Evolutionary conservation across 1,140 invertebrate species (phyloP).

Genomic region (Drosophila miranda): DNA sequence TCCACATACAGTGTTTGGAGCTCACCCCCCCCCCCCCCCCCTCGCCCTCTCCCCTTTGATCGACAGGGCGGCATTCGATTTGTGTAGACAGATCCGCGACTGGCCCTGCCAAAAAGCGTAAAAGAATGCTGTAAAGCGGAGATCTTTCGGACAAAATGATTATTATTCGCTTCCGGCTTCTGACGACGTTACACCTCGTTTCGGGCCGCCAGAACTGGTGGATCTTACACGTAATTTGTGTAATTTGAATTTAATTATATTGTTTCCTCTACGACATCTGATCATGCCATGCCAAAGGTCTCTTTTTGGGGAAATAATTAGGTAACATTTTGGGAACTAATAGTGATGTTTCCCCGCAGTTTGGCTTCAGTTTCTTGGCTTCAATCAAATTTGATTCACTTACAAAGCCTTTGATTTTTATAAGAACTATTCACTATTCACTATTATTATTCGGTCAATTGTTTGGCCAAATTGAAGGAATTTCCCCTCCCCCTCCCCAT

Average conservation of each 20-base stretch:
- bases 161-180: neutral
- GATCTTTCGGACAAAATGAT: neutral
- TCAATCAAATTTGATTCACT: neutral
- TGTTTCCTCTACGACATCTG: conserved; percentile 5
- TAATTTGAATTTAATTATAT: conserved; percentile 6
- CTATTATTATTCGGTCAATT: no score
- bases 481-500: neutral
- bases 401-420: neutral
- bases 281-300: conserved; percentile 3
- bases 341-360: no score
- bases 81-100: neutral
- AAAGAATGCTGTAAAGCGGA: neutral
- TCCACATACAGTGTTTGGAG: conserved; percentile 9
- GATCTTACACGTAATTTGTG: neutral
- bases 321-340: no score
- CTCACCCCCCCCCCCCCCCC: neutral
- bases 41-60: neutral
- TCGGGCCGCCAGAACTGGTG: no score
- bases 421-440: no score
- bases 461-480: neutral
- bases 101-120: neutral
- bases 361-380: no score
- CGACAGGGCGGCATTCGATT: conserved; percentile 25
- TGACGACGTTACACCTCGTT: neutral
- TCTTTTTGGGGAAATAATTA: no score